Conservation (phyloP, 2,113 vertebrate genomes). For the Passer montanus region DNA sequence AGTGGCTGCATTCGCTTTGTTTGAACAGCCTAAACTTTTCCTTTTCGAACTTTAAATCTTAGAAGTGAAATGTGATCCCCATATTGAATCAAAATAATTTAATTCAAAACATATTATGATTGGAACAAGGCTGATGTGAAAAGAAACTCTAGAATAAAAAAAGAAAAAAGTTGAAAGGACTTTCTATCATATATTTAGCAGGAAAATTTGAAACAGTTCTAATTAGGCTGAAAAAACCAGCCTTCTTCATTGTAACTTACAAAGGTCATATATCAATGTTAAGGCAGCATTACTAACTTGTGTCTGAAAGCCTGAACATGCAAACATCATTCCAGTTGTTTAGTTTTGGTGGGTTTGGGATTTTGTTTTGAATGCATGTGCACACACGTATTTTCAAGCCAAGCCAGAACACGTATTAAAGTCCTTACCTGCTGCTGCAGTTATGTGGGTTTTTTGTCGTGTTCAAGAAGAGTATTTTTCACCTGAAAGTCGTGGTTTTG, state of each 20-base stretch:
- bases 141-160: constrained; percentile 73
- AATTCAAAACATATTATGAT: constrained; percentile 85
- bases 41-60: constrained; percentile 78
- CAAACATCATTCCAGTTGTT: constrained; percentile 71
- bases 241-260: constrained; percentile 78
- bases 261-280: constrained; percentile 80
- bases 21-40: constrained; percentile 80
- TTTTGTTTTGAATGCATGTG: background rate
- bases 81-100: constrained; percentile 80
- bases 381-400: background rate
- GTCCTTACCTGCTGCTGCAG: background rate
- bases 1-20: constrained; percentile 78
- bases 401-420: background rate
- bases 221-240: constrained; percentile 81
- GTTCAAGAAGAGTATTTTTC: background rate
- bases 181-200: constrained; percentile 82
- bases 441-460: background rate
- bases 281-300: constrained; percentile 73
- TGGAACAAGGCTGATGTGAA: constrained; percentile 79
- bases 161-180: constrained; percentile 76
- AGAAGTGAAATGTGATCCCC: constrained; percentile 82
- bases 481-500: background rate
- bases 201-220: constrained; percentile 82
- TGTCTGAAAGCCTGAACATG: constrained; percentile 79
- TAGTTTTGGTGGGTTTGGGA: background rate